phyloP scores from a whole-genome alignment of 2,888 invertebrate genomes.

The Spodoptera picta region DNA sequence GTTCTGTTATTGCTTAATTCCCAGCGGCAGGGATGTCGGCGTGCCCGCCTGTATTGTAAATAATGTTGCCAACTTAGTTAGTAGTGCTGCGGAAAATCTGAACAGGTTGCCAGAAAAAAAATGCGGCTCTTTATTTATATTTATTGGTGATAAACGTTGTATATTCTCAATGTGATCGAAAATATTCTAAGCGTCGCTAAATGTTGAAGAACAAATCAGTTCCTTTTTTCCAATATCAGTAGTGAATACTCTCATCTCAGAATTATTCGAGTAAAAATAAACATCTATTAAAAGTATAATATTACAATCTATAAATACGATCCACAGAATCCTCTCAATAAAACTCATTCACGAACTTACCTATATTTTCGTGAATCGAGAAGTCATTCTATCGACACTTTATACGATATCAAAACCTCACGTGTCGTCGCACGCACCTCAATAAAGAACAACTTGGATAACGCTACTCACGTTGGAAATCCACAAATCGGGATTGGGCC shows the following conservation, averaged over 20 bases:
- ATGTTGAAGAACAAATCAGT: no score
- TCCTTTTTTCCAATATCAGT: no score
- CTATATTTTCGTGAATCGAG: slow-evolving; percentile 22
- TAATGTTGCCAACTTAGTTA: slow-evolving; percentile 50
- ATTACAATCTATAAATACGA: slow-evolving; percentile 2
- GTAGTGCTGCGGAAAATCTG: slow-evolving; percentile 18
- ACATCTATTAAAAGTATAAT: no score
- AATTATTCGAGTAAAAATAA: no score
- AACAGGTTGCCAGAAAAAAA: slow-evolving; percentile 31
- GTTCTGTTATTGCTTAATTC: slow-evolving; percentile 73
- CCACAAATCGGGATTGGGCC: slow-evolving; percentile 64
- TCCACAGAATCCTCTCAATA: slow-evolving; percentile 8
- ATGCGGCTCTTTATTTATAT: background rate
- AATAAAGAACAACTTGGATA: slow-evolving; percentile 63
- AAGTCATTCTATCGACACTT: slow-evolving; percentile 24
- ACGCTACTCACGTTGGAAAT: slow-evolving; percentile 66
- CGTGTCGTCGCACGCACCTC: slow-evolving; percentile 49
- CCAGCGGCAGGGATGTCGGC: slow-evolving; percentile 66
- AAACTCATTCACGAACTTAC: slow-evolving; percentile 19
- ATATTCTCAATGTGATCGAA: no score
- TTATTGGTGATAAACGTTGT: no score
- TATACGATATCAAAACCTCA: slow-evolving; percentile 38
- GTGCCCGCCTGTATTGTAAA: slow-evolving; percentile 52
- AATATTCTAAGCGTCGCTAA: no score
- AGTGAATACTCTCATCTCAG: no score